Conservation (phyloP, 2,797 vertebrate species). For the Chaenodraco wilsoni region DNA sequence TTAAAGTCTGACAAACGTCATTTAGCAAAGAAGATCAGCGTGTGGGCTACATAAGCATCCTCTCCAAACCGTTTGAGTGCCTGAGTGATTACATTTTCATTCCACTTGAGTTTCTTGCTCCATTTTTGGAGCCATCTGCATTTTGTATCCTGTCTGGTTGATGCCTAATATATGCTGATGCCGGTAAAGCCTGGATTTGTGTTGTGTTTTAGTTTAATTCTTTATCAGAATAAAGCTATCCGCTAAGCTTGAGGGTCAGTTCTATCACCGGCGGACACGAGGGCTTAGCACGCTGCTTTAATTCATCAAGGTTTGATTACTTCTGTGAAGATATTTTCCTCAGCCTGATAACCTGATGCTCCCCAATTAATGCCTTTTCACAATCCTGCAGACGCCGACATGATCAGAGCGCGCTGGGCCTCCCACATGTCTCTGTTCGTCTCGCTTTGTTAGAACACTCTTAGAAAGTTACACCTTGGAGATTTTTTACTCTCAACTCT, state of each 20-base stretch:
- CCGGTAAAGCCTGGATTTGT: constrained; percentile 77
- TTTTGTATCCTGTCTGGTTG: constrained; percentile 59
- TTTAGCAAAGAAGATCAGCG: constrained; percentile 72
- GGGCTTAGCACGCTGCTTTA: constrained; percentile 85
- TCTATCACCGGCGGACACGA: constrained; percentile 77
- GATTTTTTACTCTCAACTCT: constrained; percentile 56
- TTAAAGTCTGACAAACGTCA: constrained; percentile 70
- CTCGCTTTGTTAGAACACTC: constrained; percentile 57
- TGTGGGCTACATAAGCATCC: constrained; percentile 73
- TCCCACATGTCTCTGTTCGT: constrained; percentile 54
- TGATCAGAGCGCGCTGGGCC: constrained; percentile 67
- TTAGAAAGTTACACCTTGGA: constrained; percentile 73
- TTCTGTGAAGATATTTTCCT: constrained; percentile 82
- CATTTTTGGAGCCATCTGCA: constrained; percentile 72
- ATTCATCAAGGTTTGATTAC: constrained; percentile 90
- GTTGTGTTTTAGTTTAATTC: constrained; percentile 68
- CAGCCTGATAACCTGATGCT: constrained; percentile 80
- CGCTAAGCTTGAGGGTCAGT: constrained; percentile 72
- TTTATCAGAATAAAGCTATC: constrained; percentile 74
- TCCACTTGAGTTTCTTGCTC: constrained; percentile 70
- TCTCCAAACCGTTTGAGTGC: constrained; percentile 70
- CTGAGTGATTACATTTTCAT: constrained; percentile 81
- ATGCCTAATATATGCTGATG: constrained; percentile 75
- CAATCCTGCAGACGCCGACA: constrained; percentile 73
- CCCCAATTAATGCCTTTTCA: constrained; percentile 80